Evolutionary conservation across 2,797 vertebrate genomes (phyloP), one percentile per base, ranked within the genome.

Genomic region (Salmo trutta): DNA sequence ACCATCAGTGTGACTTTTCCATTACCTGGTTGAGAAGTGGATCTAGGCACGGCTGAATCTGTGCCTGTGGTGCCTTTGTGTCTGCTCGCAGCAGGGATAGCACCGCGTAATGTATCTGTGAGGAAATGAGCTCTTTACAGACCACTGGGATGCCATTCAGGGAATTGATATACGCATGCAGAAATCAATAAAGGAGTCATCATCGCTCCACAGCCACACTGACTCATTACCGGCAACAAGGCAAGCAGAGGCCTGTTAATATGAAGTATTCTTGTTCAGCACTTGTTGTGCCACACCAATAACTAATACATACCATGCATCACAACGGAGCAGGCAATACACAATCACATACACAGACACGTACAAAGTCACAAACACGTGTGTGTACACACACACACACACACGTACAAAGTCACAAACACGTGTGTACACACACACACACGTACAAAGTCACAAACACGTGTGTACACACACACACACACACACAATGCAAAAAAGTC

Each of bases 41-140:
- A 88, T 92, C 92, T 91, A 82, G 91, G 91, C 33, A 88, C 82
- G 90, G 81, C 74, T 14, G 76, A 16, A 21, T 77, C 59, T 15
- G 74, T 90, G 3, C 83, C 85, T 41, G 86, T 90, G 84, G 88
- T 88, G 27, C 92, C 90, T 81, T 91, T 94, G 41, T 47, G 41
- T 47, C 41, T 47, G 89, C 85, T 85, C 82, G 91, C 92, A 80
- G 94, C 90, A 85, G 96, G 89, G 88, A 95, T 91, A 87, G 94
- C 90, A 79, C 91, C 93, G 76, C 93, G 93, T 85, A 95, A 92
- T 87, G 94, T 92, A 92, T 95, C 95, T 96, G 91, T 80, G 90
- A 94, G 84, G 87, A 87, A 92, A 95, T 93, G 89, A 78, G 90
- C 69, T 85, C 83, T 91, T 89, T 87, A 84, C 21, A 81, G 75